Percentiles rank a stretch among this genome's conserved stretches.
phyloP scores from a whole-genome alignment of 2,888 invertebrate genomes.

The Antitype chi region DNA sequence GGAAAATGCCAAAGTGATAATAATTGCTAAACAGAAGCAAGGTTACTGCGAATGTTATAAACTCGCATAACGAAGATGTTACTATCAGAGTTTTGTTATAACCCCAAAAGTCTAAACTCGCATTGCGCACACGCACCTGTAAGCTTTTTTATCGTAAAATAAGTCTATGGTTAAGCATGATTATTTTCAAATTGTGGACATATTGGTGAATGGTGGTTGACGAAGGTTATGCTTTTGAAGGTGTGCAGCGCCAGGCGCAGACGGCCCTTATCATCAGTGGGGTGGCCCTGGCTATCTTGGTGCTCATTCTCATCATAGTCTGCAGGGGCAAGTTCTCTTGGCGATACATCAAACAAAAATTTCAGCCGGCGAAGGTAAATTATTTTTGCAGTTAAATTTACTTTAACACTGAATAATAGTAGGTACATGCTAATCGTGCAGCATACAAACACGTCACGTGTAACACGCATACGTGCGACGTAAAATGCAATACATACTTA shows the following conservation, averaged over 20 bases:
- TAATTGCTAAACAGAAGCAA: background rate
- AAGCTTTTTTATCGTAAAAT: background rate
- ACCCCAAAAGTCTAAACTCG: background rate
- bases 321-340: constrained; percentile 83
- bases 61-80: background rate
- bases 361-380: constrained; percentile 85
- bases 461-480: background rate
- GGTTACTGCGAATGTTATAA: background rate
- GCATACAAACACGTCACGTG: background rate
- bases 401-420: background rate
- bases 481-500: background rate
- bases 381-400: background rate
- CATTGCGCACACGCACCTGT: background rate
- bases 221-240: constrained; percentile 67
- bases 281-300: constrained; percentile 82
- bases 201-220: constrained; percentile 35
- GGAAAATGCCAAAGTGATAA: constrained; percentile 9
- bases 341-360: constrained; percentile 85
- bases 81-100: background rate
- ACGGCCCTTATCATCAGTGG: constrained; percentile 84
- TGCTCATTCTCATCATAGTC: constrained; percentile 79
- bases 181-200: constrained; percentile 4
- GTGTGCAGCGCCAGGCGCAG: constrained; percentile 85
- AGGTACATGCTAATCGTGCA: background rate
- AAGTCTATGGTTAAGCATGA: background rate